Conservation (phyloP, 2,797 vertebrate genomes). For the Pogonophryne albipinna region DNA sequence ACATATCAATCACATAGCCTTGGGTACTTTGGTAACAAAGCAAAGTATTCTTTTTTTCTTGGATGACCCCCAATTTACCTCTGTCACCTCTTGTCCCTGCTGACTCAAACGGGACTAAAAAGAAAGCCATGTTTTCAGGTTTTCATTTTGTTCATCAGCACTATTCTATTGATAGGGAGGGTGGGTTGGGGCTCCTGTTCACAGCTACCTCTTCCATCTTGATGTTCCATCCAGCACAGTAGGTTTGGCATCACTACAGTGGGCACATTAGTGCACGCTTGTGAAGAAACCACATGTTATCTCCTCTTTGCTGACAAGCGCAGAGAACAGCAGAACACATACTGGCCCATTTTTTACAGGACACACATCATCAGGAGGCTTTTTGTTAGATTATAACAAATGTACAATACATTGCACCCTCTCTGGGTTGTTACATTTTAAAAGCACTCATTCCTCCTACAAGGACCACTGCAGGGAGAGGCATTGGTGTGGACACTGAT, state of each 20-base stretch:
- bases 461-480: slow-evolving; percentile 43
- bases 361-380: slow-evolving; percentile 65
- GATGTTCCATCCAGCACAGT: slow-evolving; percentile 68
- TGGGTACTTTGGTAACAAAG: slow-evolving; percentile 42
- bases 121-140: slow-evolving; percentile 66
- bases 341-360: slow-evolving; percentile 57
- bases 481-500: slow-evolving; percentile 29
- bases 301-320: slow-evolving; percentile 64
- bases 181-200: slow-evolving; percentile 38
- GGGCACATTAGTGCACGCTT: slow-evolving; percentile 61
- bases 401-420: slow-evolving; percentile 59
- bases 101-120: slow-evolving; percentile 68
- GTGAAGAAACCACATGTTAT: slow-evolving; percentile 64
- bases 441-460: slow-evolving; percentile 51
- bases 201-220: slow-evolving; percentile 73
- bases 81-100: slow-evolving; percentile 69
- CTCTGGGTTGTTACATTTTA: slow-evolving; percentile 61
- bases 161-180: slow-evolving; percentile 54
- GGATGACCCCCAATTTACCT: slow-evolving; percentile 77
- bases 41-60: slow-evolving; percentile 64
- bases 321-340: slow-evolving; percentile 30
- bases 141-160: slow-evolving; percentile 78
- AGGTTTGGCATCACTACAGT: slow-evolving; percentile 68
- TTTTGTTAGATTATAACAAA: slow-evolving; percentile 74
- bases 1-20: slow-evolving; percentile 65